phyloP scores from a whole-genome alignment of 1,140 invertebrate species.

The Pseudachorutes palmiensis region DNA sequence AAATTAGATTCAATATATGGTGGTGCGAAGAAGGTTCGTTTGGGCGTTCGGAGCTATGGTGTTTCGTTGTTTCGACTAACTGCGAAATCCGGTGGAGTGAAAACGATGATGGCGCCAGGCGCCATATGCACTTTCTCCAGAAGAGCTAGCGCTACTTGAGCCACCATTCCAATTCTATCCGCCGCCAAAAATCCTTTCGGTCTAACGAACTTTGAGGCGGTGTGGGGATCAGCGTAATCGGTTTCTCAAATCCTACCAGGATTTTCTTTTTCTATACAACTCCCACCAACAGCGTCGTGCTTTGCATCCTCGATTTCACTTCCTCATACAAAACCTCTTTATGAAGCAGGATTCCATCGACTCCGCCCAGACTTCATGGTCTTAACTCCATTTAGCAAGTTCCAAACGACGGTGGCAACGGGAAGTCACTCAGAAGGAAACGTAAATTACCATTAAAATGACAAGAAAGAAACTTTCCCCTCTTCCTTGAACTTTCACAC shows the following conservation, averaged over 20 bases:
- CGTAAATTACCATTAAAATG: background rate
- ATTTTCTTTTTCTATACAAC: conserved; percentile 2
- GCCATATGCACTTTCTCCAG: background rate
- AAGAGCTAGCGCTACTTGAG: background rate
- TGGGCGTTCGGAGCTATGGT: too few relatives aligned
- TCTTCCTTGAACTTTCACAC: conserved; percentile 7
- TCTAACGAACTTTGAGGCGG: background rate
- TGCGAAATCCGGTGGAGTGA: background rate
- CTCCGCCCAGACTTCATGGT: background rate
- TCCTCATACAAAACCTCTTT: background rate
- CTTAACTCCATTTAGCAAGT: background rate
- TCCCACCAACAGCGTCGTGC: background rate
- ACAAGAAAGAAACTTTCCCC: conserved; percentile 6
- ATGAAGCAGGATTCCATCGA: background rate
- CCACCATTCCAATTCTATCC: background rate
- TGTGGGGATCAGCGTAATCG: background rate
- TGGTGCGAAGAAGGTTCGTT: background rate
- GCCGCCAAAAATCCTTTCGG: background rate
- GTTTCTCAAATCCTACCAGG: background rate
- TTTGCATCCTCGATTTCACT: background rate
- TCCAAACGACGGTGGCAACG: background rate
- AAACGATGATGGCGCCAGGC: background rate
- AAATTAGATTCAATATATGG: background rate
- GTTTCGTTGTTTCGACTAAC: too few relatives aligned
- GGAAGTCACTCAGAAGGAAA: background rate